Evolutionary conservation across 2,113 vertebrate genomes (phyloP).

Genomic region (Cynoglossus semilaevis): DNA sequence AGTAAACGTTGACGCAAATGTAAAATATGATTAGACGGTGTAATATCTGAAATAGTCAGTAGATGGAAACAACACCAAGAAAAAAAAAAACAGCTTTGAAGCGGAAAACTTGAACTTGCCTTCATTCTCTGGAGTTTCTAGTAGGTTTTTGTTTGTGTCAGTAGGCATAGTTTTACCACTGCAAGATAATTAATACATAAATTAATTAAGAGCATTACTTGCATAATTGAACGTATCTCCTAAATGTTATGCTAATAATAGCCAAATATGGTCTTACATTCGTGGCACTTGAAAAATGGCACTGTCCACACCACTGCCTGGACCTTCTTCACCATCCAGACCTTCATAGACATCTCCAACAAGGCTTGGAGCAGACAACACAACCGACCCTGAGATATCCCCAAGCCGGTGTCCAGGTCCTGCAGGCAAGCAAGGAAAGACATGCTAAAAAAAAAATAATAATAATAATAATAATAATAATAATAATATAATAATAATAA

Average conservation of each 20-base stretch:
- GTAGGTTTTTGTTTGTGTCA: conserved; percentile 74
- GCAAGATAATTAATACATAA: conserved; percentile 20
- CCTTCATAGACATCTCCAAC: conserved; percentile 86
- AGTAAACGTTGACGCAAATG: background rate
- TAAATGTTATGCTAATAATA: background rate
- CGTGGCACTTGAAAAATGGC: conserved; percentile 91
- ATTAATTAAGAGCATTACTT: background rate
- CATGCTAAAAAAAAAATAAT: too few relatives aligned
- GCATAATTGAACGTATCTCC: too few relatives aligned
- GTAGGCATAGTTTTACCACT: conserved; percentile 91
- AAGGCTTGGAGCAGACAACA: conserved; percentile 86
- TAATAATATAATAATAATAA: too few relatives aligned
- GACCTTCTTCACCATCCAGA: conserved; percentile 86
- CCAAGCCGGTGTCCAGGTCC: conserved; percentile 82
- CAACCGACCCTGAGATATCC: conserved; percentile 87
- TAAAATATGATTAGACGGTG: background rate
- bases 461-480: too few relatives aligned
- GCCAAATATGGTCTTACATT: conserved; percentile 80
- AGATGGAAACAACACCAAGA: conserved; percentile 40
- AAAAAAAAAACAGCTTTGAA: background rate
- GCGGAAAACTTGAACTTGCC: conserved; percentile 72
- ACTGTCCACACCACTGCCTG: conserved; percentile 83
- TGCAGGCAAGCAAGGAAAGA: conserved; percentile 41
- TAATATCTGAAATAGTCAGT: conserved; percentile 28
- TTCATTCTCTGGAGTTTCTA: conserved; percentile 83